Percentiles rank a stretch among this genome's conserved stretches.
Evolutionary conservation across 2,888 invertebrate species (phyloP).

Genomic region (Harpalus rubripes): DNA sequence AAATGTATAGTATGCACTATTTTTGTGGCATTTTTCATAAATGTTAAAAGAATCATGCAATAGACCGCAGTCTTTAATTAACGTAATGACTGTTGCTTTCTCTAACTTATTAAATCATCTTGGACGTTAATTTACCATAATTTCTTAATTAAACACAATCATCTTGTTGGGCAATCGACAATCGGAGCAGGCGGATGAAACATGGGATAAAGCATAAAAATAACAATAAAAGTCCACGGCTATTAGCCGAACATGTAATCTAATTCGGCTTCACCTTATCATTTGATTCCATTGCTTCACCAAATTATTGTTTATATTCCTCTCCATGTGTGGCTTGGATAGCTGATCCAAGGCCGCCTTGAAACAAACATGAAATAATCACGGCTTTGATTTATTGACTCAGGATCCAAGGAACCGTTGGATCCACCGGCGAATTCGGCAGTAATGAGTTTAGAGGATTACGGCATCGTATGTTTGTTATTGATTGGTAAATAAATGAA

Average conservation of each 20-base stretch:
- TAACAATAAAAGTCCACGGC: conserved; percentile 21
- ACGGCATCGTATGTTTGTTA: background rate
- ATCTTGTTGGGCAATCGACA: conserved; percentile 10
- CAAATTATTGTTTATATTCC: conserved; percentile 41
- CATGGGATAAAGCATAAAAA: conserved; percentile 13
- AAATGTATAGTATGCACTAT: background rate
- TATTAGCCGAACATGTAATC: conserved; percentile 31
- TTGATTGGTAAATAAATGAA: conserved; percentile 26
- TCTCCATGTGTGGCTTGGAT: conserved; percentile 32
- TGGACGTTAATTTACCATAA: background rate
- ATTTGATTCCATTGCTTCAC: conserved; percentile 41
- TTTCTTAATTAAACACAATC: background rate
- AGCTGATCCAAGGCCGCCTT: conserved; percentile 4
- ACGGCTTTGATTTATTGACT: conserved; percentile 45
- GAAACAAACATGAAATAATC: conserved; percentile 53
- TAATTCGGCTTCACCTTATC: conserved; percentile 32
- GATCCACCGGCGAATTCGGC: conserved; percentile 33
- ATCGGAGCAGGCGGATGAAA: conserved; percentile 2
- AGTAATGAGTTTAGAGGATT: conserved; percentile 29
- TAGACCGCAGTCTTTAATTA: background rate
- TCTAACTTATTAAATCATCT: background rate
- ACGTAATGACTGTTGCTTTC: background rate
- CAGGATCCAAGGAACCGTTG: conserved; percentile 37
- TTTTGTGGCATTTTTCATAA: background rate
- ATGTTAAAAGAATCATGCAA: background rate